Base-by-base conservation (phyloP, 2,797 vertebrate genomes). In the Siniperca scherzeri region DNA sequence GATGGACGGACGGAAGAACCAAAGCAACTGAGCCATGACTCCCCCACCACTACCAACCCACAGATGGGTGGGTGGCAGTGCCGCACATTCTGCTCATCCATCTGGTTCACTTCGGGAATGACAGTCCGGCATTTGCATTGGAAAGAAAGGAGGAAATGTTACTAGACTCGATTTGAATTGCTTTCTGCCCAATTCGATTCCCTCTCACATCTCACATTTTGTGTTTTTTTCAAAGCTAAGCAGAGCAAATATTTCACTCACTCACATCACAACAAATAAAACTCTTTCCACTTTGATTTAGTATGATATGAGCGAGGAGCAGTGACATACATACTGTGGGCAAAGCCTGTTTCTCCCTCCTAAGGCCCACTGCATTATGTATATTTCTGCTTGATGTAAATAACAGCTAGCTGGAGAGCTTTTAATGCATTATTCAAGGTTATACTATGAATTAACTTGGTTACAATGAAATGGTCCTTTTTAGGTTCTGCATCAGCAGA, bases 391-490 rank as follows among this genome's bases (percentile, higher is more conserved):
- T 78, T 89, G 86, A 89, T 88, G 81, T 91, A 93, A 91, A 94
- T 83, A 93, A 85, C 71, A 78, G 82, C 80, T 36, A 86, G 87
- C 77, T 75, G 77, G 50, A 52, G 80, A 84, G 76, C 83, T 77
- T 93, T 89, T 86, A 91, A 92, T 92, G 80, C 91, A 91, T 92
- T 92, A 91, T 92, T 94, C 88, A 92, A 81, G 78, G 85, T 87
- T 84, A 84, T 48, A 71, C 75, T 38, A 67, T 22, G 68, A 91
- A 90, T 87, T 86, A 90, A 84, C 88, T 86, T 40, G 0, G 81
- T 88, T 80, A 90, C 88, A 87, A 81, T 86, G 33, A 87, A 91
- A 91, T 5, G 25, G 40, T 52, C 76, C 73, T 66, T 85, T 91
- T 93, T 75, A 88, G 87, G 78, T 78, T 72, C 65, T 4, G 83